phyloP scores from a whole-genome alignment of 2,888 invertebrate genomes.

The Eilema sororculum region DNA sequence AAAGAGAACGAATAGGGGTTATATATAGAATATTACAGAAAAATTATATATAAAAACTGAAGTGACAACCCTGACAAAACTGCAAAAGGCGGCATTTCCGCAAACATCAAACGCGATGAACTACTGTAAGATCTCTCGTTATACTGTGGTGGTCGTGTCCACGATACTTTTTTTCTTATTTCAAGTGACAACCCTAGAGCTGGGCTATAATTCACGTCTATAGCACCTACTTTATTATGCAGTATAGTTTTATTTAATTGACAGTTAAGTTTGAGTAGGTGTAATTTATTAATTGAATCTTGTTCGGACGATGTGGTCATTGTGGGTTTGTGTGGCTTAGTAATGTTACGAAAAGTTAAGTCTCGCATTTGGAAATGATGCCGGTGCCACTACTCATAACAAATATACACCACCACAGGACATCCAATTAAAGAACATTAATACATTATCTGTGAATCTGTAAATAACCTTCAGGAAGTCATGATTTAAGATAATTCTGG shows the following conservation, averaged over 20 bases:
- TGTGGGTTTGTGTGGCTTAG: neutral
- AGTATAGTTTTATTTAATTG: constrained; percentile 41
- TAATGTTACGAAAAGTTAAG: neutral
- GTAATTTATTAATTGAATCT: constrained; percentile 39
- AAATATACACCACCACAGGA: neutral
- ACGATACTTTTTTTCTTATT: neutral
- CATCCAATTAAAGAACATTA: neutral
- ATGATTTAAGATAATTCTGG: too few relatives aligned
- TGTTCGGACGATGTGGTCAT: neutral
- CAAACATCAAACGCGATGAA: too few relatives aligned
- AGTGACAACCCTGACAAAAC: too few relatives aligned
- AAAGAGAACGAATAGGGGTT: too few relatives aligned
- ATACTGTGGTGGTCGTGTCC: neutral
- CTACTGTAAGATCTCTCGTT: too few relatives aligned
- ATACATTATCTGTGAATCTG: neutral
- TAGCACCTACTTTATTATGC: constrained; percentile 29
- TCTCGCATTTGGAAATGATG: neutral
- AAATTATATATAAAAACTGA: too few relatives aligned
- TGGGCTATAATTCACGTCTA: constrained; percentile 17
- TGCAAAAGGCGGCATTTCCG: too few relatives aligned
- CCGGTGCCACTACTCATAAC: neutral
- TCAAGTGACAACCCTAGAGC: constrained; percentile 14
- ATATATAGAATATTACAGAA: too few relatives aligned
- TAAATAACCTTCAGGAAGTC: too few relatives aligned
- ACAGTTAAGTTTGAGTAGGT: constrained; percentile 25